Evolutionary conservation across 2,888 invertebrate species (phyloP).

Genomic region (Dryomyza anilis): DNA sequence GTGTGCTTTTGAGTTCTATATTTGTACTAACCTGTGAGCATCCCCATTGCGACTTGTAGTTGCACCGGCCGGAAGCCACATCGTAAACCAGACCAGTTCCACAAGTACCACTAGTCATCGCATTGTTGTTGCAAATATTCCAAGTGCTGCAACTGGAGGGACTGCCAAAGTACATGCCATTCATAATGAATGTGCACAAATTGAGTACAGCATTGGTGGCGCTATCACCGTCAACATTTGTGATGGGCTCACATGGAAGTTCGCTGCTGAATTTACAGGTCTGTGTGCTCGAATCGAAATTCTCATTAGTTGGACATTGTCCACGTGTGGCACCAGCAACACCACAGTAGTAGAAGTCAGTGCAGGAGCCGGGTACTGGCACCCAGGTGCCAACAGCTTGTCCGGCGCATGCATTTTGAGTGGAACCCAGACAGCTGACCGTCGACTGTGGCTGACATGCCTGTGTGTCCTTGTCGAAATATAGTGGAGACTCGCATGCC

Average conservation of each 20-base stretch:
- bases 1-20: too few relatives aligned
- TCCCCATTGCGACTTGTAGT: slow-evolving; percentile 33
- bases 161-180: slow-evolving; percentile 40
- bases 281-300: slow-evolving; percentile 38
- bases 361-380: slow-evolving; percentile 37
- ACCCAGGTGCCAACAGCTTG: slow-evolving; percentile 36
- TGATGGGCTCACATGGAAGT: slow-evolving; percentile 31
- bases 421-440: slow-evolving; percentile 29
- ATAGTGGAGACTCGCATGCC: slow-evolving; percentile 33
- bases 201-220: slow-evolving; percentile 21
- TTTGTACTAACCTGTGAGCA: slow-evolving; percentile 44
- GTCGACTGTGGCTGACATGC: slow-evolving; percentile 31
- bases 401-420: slow-evolving; percentile 37
- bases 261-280: slow-evolving; percentile 37
- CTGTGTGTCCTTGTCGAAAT: slow-evolving; percentile 42
- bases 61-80: slow-evolving; percentile 30
- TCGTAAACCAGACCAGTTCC: slow-evolving; percentile 32
- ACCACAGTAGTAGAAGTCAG: slow-evolving; percentile 42
- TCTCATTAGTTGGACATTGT: slow-evolving; percentile 39
- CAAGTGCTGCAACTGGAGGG: slow-evolving; percentile 38
- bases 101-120: slow-evolving; percentile 34
- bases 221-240: neutral
- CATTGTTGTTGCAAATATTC: slow-evolving; percentile 38
- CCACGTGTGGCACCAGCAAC: slow-evolving; percentile 30
- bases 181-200: slow-evolving; percentile 39